Percentiles rank a stretch among this genome's conserved stretches.
Evolutionary conservation across 2,113 vertebrate species (phyloP).

Genomic region (Ophiodon elongatus): DNA sequence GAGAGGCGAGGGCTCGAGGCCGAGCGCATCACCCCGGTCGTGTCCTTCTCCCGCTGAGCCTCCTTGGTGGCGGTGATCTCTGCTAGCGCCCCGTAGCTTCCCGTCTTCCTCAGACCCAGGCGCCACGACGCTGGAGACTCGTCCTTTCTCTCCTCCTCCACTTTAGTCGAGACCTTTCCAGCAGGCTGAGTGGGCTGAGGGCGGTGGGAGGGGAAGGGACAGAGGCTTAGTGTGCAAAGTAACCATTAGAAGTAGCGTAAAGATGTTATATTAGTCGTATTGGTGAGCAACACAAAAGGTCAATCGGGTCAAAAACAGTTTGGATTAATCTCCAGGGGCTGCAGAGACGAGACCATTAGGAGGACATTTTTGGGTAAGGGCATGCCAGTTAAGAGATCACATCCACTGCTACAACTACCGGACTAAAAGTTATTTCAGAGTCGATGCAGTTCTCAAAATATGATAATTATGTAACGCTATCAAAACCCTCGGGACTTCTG

Average conservation of each 20-base stretch:
- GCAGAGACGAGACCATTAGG: not conserved
- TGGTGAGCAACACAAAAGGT: slow-evolving; percentile 41
- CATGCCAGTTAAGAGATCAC: slow-evolving; percentile 57
- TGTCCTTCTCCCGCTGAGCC: slow-evolving; percentile 95
- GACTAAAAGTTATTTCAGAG: not conserved
- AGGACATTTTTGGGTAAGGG: slow-evolving; percentile 9
- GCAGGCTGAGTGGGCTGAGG: slow-evolving; percentile 87
- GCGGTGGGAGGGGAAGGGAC: not conserved
- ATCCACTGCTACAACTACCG: not conserved
- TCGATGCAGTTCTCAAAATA: slow-evolving; percentile 13
- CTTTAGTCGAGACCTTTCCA: slow-evolving; percentile 89
- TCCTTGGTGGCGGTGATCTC: slow-evolving; percentile 97
- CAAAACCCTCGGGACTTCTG: not conserved
- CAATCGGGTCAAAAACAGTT: slow-evolving; percentile 25
- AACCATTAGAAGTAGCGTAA: not conserved
- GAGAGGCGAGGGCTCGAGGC: slow-evolving; percentile 98
- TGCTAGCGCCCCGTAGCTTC: slow-evolving; percentile 96
- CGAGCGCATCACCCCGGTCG: slow-evolving; percentile 94
- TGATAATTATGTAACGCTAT: not conserved
- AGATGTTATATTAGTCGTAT: slow-evolving; percentile 23
- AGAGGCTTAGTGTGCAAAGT: not conserved
- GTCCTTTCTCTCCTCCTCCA: slow-evolving; percentile 95
- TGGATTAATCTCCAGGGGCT: slow-evolving; percentile 34
- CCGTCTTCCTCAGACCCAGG: slow-evolving; percentile 95
- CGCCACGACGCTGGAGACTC: slow-evolving; percentile 98